Conservation (phyloP, 2,888 invertebrate genomes). For the Sminthurinus aureus region DNA sequence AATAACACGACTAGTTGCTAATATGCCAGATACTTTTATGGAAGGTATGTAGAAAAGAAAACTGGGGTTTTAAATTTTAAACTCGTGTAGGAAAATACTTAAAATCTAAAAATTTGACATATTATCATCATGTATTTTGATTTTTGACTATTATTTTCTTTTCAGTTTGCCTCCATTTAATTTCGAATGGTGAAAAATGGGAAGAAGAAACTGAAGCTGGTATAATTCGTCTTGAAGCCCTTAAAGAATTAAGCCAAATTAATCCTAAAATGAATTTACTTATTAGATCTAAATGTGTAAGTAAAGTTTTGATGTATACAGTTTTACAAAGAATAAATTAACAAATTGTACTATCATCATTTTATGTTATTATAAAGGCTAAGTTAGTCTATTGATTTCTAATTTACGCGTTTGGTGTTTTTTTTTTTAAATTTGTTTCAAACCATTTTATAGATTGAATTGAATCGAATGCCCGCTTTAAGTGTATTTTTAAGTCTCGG, state of each 20-base stretch:
- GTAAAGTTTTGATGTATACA: slow-evolving; percentile 55
- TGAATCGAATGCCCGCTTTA: slow-evolving; percentile 87
- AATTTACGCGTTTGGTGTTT: background rate
- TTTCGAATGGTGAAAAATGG: slow-evolving; percentile 84
- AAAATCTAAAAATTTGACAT: background rate
- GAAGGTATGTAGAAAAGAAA: background rate
- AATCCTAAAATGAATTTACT: slow-evolving; percentile 86
- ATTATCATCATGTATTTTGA: slow-evolving; percentile 33
- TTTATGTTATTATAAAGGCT: too few relatives aligned
- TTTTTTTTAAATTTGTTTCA: background rate
- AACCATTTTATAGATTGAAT: slow-evolving; percentile 69
- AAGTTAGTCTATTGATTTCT: too few relatives aligned
- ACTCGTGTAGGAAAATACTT: background rate
- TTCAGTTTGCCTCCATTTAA: slow-evolving; percentile 79
- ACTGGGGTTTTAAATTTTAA: background rate
- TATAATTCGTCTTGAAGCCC: slow-evolving; percentile 75
- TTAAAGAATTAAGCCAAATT: slow-evolving; percentile 85
- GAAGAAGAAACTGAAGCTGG: slow-evolving; percentile 88
- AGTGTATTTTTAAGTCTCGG: slow-evolving; percentile 83
- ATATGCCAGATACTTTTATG: slow-evolving; percentile 81
- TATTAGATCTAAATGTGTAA: slow-evolving; percentile 82
- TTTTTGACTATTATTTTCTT: slow-evolving; percentile 41
- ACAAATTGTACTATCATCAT: too few relatives aligned
- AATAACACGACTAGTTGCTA: slow-evolving; percentile 90
- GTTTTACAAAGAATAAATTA: background rate